Percentiles rank a stretch among this genome's conserved stretches.
Evolutionary conservation across 2,888 invertebrate genomes (phyloP).

Genomic region (Agrochola lychnidis): DNA sequence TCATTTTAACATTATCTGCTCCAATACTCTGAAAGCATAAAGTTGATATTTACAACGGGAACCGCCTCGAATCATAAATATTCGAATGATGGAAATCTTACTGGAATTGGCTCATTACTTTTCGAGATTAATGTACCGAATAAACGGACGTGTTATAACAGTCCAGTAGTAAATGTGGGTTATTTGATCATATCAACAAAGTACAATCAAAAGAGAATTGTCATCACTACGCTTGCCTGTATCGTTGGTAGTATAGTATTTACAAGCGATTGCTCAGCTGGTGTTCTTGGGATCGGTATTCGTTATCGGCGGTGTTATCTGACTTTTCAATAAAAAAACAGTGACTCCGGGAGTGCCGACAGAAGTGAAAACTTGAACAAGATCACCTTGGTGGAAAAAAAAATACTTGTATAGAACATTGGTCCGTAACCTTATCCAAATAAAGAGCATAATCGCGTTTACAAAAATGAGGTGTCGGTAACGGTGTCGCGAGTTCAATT

Average conservation of each 20-base stretch:
- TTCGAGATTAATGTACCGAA: constrained; percentile 26
- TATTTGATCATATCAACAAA: neutral
- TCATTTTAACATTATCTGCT: constrained; percentile 47
- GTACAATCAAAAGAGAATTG: neutral
- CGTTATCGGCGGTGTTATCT: neutral
- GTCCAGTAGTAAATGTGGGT: neutral
- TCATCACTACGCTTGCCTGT: neutral
- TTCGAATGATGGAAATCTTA: constrained; percentile 39
- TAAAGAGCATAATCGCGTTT: too few species aligned
- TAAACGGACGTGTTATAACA: neutral
- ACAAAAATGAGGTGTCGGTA: too few species aligned
- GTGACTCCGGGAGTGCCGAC: too few species aligned
- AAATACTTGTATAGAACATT: too few species aligned
- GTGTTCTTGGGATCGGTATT: neutral
- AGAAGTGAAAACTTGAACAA: too few species aligned
- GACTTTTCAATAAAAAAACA: too few species aligned
- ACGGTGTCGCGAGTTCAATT: too few species aligned
- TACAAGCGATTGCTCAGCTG: neutral
- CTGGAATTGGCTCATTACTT: constrained; percentile 41
- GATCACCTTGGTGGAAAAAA: too few species aligned
- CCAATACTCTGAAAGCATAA: constrained; percentile 43
- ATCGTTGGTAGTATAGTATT: neutral
- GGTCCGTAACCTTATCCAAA: too few species aligned
- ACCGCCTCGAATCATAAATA: constrained; percentile 49
- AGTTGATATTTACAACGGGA: constrained; percentile 52